phyloP scores from a whole-genome alignment of 1,140 invertebrate genomes.

The Bombus sylvicola region DNA sequence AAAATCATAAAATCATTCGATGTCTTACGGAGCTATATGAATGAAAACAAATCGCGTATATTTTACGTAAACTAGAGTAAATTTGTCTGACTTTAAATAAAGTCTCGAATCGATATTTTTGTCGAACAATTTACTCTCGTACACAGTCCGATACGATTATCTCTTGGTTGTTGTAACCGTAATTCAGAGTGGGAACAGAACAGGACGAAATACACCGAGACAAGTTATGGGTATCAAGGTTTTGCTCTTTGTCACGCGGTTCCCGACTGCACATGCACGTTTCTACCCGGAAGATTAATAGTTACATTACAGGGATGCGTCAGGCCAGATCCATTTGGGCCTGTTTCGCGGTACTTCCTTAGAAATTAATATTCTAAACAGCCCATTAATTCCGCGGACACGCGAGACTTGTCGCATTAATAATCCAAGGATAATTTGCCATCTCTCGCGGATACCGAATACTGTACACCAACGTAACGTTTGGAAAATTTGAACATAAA shows the following conservation, averaged over 20 bases:
- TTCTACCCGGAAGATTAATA: slow-evolving; percentile 38
- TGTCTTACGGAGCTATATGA: too few species aligned
- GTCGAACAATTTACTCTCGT: not conserved
- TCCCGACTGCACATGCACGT: not conserved
- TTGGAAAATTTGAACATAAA: too few species aligned
- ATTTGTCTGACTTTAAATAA: not conserved
- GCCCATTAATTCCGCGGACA: slow-evolving; percentile 49
- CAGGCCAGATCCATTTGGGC: slow-evolving; percentile 40
- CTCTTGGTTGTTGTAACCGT: not conserved
- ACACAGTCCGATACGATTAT: not conserved
- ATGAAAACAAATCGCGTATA: too few species aligned
- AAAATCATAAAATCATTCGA: too few species aligned
- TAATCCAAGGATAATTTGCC: slow-evolving; percentile 51
- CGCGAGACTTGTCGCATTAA: slow-evolving; percentile 49
- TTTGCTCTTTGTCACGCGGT: slow-evolving; percentile 34
- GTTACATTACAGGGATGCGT: slow-evolving; percentile 48
- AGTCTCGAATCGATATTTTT: not conserved
- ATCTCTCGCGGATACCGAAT: not conserved
- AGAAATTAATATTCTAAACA: slow-evolving; percentile 53
- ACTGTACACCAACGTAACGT: not conserved
- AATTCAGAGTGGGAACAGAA: not conserved
- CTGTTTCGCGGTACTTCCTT: slow-evolving; percentile 40
- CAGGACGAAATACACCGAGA: slow-evolving; percentile 3
- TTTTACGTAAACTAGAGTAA: not conserved
- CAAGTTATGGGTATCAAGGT: slow-evolving; percentile 46